Percentiles rank a stretch among this genome's conserved stretches.
Conservation (phyloP, 1,140 invertebrate species). For the Scaptomyza montana region DNA sequence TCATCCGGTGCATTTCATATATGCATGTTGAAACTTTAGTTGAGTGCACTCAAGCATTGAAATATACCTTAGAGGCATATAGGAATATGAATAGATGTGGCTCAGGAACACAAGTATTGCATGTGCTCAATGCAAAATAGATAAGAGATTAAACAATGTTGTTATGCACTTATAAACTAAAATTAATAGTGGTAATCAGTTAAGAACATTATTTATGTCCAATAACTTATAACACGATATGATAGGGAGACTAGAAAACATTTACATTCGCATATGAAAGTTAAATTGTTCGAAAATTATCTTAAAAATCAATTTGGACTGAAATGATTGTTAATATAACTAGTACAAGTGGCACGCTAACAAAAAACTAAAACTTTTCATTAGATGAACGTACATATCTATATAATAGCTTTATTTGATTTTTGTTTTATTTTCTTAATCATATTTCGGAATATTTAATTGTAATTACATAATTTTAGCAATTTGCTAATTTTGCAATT, state of each 20-base stretch:
- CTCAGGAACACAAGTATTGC: background rate
- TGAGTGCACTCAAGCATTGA: conserved; percentile 31
- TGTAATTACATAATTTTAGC: conserved; percentile 62
- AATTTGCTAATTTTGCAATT: conserved; percentile 42
- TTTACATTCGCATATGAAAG: no score
- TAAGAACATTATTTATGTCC: background rate
- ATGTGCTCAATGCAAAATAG: conserved; percentile 22
- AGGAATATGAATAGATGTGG: background rate
- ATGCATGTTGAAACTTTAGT: conserved; percentile 1
- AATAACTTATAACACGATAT: background rate
- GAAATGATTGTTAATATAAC: background rate
- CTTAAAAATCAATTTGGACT: background rate
- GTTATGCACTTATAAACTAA: background rate
- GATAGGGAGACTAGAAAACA: background rate
- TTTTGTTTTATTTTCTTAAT: background rate
- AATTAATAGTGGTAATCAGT: background rate
- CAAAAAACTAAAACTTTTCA: background rate
- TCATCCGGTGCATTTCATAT: conserved; percentile 56
- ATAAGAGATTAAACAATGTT: background rate
- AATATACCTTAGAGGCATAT: conserved; percentile 21
- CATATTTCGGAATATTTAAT: conserved; percentile 17
- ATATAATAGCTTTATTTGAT: background rate
- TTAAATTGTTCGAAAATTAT: background rate
- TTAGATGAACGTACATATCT: background rate
- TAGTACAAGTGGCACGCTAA: no score